Evolutionary conservation across 2,113 vertebrate genomes (phyloP), one percentile per base, ranked within the genome.

Genomic region (Aythya baeri): DNA sequence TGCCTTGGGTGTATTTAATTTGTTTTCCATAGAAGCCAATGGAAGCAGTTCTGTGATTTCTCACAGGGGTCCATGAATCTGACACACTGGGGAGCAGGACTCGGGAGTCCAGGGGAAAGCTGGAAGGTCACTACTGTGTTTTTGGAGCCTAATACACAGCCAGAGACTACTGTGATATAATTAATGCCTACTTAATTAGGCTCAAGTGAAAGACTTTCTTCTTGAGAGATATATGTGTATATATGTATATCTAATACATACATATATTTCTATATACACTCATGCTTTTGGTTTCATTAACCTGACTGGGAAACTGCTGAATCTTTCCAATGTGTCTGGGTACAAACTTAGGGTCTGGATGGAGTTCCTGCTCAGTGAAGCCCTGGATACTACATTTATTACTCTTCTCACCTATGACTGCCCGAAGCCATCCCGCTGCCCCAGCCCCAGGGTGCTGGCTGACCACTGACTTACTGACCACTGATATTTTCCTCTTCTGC

Each of bases 101-200:
- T 70, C 26, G 13, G 54, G 83, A 49, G 55, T 36, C 49, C 20
- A 0, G 11, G 21, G 72, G 46, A 5, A 36, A 71, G 67, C 16
- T 1, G 41, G 46, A 25, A 83, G 58, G 41, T 38, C 6, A 2
- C 29, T 20, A 0, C 22, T 15, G 0, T 15, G 8, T 50, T 83
- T 54, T 54, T 9, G 36, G 73, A 57, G 36, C 11, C 57, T 34
- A 15, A 67, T 9, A 32, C 41, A 22, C 46, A 68, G n/a, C 4
- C 63, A 93, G 86, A 32, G n/a, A 17, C 61, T 63, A 12, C 72
- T 31, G 58, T 68, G 57, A 65, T 71, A 76, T 80, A 74, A 85
- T 82, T 54, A 86, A 54, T 27, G 14, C 16, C 85, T 55, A 2
- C n/a, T 75, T 96, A 71, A 86, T 86, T 88, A 92, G 80, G 58